Percentiles rank a stretch among this genome's conserved stretches.
phyloP scores from a whole-genome alignment of 1,140 invertebrate species.

The Drosophila equinoxialis region DNA sequence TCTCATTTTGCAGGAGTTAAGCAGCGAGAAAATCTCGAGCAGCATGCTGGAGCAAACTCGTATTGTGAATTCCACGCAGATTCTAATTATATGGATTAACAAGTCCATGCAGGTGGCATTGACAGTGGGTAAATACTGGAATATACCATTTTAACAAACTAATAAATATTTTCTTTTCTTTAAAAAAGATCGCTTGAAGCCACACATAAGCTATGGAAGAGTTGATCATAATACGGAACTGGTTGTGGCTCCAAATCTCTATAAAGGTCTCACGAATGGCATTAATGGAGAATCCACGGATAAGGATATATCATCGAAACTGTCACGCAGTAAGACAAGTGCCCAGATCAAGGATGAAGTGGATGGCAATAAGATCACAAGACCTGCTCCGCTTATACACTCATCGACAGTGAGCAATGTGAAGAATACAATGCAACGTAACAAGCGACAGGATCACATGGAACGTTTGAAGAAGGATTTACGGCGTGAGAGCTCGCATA shows the following conservation, averaged over 20 bases:
- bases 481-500: conserved; percentile 58
- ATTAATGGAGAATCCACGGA: conserved; percentile 20
- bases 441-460: conserved; percentile 73
- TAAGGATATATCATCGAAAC: conserved; percentile 27
- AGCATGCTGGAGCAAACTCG: conserved; percentile 84
- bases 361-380: neutral
- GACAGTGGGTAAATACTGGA: conserved; percentile 83
- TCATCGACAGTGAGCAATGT: conserved; percentile 67
- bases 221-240: conserved; percentile 80
- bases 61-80: conserved; percentile 83
- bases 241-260: conserved; percentile 75
- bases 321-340: conserved; percentile 66
- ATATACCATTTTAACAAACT: neutral
- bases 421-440: conserved; percentile 60
- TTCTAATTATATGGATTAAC: conserved; percentile 84
- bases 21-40: conserved; percentile 83
- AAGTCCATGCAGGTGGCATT: conserved; percentile 83
- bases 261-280: conserved; percentile 56
- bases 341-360: conserved; percentile 57
- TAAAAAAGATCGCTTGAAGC: conserved; percentile 72
- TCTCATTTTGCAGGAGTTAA: conserved; percentile 78
- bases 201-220: conserved; percentile 69
- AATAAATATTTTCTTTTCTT: neutral
- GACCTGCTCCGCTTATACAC: conserved; percentile 40
- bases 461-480: conserved; percentile 74